A percentile compares a stretch with the other conserved stretches of the same genome.
These are phyloP conservation scores for Polypterus senegalus DNA, from an alignment of 2,113 vertebrate genomes.

Conservation along the genomic window DNA sequence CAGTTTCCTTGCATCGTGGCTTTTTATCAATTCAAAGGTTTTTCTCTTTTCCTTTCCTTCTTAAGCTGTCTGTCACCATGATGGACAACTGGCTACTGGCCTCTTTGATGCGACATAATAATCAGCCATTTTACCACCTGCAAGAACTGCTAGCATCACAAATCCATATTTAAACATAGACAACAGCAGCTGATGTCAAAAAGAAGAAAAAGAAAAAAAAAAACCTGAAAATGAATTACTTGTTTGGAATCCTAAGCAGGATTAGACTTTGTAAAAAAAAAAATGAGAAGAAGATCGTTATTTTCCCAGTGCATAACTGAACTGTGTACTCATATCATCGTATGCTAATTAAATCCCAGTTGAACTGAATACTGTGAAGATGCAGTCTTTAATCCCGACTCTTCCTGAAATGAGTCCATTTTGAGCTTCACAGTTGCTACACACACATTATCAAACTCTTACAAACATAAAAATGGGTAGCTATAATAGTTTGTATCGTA, in stretches of 20 bases:
- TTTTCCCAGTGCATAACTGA: too few species aligned
- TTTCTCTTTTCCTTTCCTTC: slow-evolving; percentile 6
- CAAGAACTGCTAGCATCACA: not conserved
- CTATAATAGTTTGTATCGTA: too few species aligned
- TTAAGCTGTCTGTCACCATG: slow-evolving; percentile 23
- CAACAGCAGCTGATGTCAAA: not conserved
- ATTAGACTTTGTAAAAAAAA: not conserved
- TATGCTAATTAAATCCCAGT: too few species aligned
- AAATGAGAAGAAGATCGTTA: not conserved
- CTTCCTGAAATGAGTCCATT: too few species aligned
- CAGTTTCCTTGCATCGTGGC: slow-evolving; percentile 17
- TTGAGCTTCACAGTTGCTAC: too few species aligned
- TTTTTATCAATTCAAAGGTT: not conserved
- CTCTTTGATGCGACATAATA: slow-evolving; percentile 4
- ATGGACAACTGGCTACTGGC: slow-evolving; percentile 18
- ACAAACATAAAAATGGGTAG: too few species aligned
- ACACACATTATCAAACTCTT: too few species aligned
- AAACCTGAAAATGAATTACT: not conserved
- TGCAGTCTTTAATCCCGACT: too few species aligned
- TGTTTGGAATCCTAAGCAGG: not conserved
- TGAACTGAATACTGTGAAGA: too few species aligned
- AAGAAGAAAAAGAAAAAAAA: not conserved
- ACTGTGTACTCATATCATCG: too few species aligned
- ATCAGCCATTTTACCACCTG: slow-evolving; percentile 1
- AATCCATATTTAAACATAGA: not conserved